Percentiles rank a stretch among this genome's conserved stretches.
Conservation (phyloP, 1,140 invertebrate genomes). For the Telenomus remus region DNA sequence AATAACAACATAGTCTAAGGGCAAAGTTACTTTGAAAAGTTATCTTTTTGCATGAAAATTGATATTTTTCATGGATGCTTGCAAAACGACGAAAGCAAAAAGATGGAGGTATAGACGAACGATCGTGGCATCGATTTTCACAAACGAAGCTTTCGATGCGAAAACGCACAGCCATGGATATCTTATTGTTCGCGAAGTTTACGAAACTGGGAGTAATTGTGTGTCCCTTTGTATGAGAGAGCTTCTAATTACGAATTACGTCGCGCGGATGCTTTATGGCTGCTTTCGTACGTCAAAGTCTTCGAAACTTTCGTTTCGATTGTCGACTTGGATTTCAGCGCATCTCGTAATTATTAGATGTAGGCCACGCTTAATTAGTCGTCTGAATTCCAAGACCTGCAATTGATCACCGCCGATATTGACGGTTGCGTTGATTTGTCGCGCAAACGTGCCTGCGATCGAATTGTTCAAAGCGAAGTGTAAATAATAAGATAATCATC, state of each 20-base stretch:
- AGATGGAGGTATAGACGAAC: not conserved
- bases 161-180: slow-evolving; percentile 11
- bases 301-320: slow-evolving; percentile 43
- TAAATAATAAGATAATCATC: not conserved
- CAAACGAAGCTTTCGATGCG: slow-evolving; percentile 6
- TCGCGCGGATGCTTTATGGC: slow-evolving; percentile 49
- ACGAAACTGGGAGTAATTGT: slow-evolving; percentile 55
- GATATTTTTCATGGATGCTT: too few relatives aligned
- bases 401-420: slow-evolving; percentile 38
- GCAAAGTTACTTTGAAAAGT: not conserved
- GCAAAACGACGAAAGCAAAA: too few relatives aligned
- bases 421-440: slow-evolving; percentile 32
- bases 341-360: slow-evolving; percentile 35
- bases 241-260: slow-evolving; percentile 55
- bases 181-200: slow-evolving; percentile 53
- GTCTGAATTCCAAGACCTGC: slow-evolving; percentile 23
- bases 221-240: slow-evolving; percentile 48
- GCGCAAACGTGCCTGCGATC: slow-evolving; percentile 4
- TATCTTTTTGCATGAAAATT: too few relatives aligned
- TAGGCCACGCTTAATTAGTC: slow-evolving; percentile 34
- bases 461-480: not conserved
- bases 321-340: slow-evolving; percentile 37
- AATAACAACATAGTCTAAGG: too few relatives aligned
- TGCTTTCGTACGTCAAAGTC: slow-evolving; percentile 33
- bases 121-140: too few relatives aligned